Percentiles rank a stretch among this genome's conserved stretches.
Conservation (phyloP, 2,888 invertebrate species). For the Pemphredon lugubris region DNA sequence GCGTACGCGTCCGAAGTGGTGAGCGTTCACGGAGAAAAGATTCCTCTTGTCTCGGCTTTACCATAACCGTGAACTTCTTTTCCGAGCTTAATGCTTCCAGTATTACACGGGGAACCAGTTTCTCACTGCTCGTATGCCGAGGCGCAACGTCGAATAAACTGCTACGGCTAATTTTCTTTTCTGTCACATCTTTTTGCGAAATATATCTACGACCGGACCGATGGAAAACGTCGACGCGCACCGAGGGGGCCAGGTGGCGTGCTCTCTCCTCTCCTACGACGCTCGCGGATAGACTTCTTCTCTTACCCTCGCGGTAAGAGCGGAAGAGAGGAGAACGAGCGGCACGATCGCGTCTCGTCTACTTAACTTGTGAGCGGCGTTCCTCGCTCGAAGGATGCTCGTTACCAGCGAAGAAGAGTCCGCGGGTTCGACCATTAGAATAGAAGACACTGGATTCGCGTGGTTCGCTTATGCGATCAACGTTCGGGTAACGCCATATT, state of each 20-base stretch:
- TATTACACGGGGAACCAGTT: conserved; percentile 50
- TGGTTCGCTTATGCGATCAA: conserved; percentile 31
- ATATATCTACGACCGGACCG: conserved; percentile 1
- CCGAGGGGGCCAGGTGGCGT: conserved; percentile 18
- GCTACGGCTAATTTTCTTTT: conserved; percentile 45
- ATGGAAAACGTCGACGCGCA: conserved; percentile 6
- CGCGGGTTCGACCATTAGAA: conserved; percentile 51
- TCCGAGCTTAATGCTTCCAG: conserved; percentile 46
- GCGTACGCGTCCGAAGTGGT: background rate
- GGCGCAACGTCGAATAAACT: conserved; percentile 7
- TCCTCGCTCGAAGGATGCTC: conserved; percentile 18
- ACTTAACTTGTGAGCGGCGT: conserved; percentile 43
- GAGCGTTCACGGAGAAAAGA: background rate
- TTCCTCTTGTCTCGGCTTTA: conserved; percentile 2
- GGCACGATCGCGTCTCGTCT: conserved; percentile 30
- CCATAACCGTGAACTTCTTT: conserved; percentile 51
- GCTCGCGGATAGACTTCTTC: background rate
- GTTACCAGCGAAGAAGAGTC: conserved; percentile 28
- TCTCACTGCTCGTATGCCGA: background rate
- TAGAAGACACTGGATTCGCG: conserved; percentile 45
- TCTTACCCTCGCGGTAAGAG: background rate
- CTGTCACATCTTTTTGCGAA: conserved; percentile 41
- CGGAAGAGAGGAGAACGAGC: background rate
- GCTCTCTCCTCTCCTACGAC: background rate
- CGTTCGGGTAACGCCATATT: conserved; percentile 53